Base-by-base conservation (phyloP, 2,888 invertebrate species). In the Ditula angustiorana region DNA sequence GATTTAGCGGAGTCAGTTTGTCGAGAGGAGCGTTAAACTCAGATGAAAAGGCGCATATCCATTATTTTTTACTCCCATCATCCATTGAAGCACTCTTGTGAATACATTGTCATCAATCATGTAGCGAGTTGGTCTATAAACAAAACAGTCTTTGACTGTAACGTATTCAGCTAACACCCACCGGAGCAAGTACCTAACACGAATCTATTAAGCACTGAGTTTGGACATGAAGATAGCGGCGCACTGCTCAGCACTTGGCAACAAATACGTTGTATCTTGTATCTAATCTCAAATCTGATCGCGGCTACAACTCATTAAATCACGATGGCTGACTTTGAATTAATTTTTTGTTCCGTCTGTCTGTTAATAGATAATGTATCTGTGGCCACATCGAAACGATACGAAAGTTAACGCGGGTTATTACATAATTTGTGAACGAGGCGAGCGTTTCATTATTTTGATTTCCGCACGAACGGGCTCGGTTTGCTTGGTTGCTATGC, bases 401-500 rank as follows among this genome's bases (percentile, higher is more conserved):
- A 71, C 66, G 67, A 69, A 57, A 72, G 73, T 70, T 67, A 72
- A 68, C 69, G 57, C 68, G 69, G 70, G 70, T 65, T 57, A 64
- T 76, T 75, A 71, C 72, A 71, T 77, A 74, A 81, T 78, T 76
- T 49, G 75, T 69, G 68, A 62, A 68, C 72, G 67, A 69, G 69
- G 73, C 70, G 70, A 74, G 71, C 71, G 74, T 77, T 80, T 80
- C 66, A 68, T 80, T 78, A 77, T 76, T 80, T 79, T 77, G 71
- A 78, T 85, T 81, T 79, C 83, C 82, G 83, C 83, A 82, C 82
- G 82, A 81, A 74, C 78, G 76, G 73, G 62, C 72, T 68, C 76
- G 66, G 47, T 68, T 69, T 69, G 50, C 65, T 61, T 55, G 21
- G 61, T 67, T 66, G 61, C 64, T 59, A 57, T 19, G 74, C 74